A percentile compares a stretch with the other conserved stretches of the same genome.
These are phyloP conservation scores for Charina bottae DNA, from an alignment of 2,113 vertebrate genomes.

Conservation along the genomic window DNA sequence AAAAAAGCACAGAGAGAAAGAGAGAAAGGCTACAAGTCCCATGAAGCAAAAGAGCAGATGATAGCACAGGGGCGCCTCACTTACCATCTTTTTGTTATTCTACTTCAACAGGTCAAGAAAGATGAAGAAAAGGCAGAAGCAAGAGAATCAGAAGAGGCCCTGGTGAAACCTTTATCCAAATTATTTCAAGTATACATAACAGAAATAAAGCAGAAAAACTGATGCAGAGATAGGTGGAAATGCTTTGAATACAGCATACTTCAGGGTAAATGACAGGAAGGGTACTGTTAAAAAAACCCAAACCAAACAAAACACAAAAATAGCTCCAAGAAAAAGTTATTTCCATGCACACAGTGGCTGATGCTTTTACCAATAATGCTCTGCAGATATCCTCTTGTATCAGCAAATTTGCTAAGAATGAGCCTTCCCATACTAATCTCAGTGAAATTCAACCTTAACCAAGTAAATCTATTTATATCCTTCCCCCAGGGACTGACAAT, in stretches of 20 bases:
- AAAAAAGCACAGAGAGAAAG: conserved; percentile 67
- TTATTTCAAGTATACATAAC: conserved; percentile 76
- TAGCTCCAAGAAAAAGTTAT: conserved; percentile 31
- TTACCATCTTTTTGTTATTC: conserved; percentile 99
- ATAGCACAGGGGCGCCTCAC: conserved; percentile 85
- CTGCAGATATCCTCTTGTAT: neutral
- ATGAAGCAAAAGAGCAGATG: conserved; percentile 76
- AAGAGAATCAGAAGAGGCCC: conserved; percentile 82
- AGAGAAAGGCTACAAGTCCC: conserved; percentile 68
- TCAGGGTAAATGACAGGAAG: conserved; percentile 62
- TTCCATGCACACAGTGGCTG: neutral
- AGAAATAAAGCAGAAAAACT: conserved; percentile 75
- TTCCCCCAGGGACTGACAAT: conserved; percentile 18
- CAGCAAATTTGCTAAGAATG: conserved; percentile 6
- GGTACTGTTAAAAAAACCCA: conserved; percentile 11
- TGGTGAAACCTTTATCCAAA: conserved; percentile 75
- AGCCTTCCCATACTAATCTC: conserved; percentile 10
- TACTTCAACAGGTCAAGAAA: conserved; percentile 93
- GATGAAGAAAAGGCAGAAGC: conserved; percentile 85
- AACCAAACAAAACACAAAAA: conserved; percentile 15
- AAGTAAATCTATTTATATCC: neutral
- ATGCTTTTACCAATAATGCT: neutral
- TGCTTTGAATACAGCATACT: conserved; percentile 64
- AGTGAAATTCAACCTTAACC: conserved; percentile 12
- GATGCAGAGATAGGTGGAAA: conserved; percentile 68